Evolutionary conservation across 2,888 invertebrate genomes (phyloP).

Genomic region (Phalangium opilio): DNA sequence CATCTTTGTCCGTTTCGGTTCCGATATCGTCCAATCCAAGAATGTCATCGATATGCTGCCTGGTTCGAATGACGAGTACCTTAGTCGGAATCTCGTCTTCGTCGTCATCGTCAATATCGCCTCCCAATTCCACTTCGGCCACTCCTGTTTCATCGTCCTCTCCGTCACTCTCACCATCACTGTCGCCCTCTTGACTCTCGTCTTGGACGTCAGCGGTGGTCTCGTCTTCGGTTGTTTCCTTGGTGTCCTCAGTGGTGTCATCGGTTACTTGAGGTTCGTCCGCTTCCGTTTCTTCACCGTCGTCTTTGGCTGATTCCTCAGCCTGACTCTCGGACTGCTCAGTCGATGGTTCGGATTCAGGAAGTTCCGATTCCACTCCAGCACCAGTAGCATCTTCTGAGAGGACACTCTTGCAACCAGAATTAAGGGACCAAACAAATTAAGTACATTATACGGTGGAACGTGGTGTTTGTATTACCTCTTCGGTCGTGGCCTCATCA

Average conservation of each 20-base stretch:
- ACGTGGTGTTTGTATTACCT: too few relatives aligned
- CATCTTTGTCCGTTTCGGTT: slow-evolving; percentile 17
- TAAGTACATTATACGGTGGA: too few relatives aligned
- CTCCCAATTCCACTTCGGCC: slow-evolving; percentile 30
- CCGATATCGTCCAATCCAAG: slow-evolving; percentile 54
- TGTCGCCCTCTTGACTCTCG: too few relatives aligned
- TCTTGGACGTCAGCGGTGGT: too few relatives aligned
- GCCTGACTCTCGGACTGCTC: slow-evolving; percentile 8
- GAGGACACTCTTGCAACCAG: too few relatives aligned
- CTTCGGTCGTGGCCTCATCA: too few relatives aligned
- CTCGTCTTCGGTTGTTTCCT: too few relatives aligned
- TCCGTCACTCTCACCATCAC: too few relatives aligned
- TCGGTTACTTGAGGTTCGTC: neutral
- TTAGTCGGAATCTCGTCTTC: neutral
- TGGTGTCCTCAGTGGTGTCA: too few relatives aligned
- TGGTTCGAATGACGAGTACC: slow-evolving; percentile 42
- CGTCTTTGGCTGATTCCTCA: neutral
- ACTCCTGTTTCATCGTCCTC: neutral
- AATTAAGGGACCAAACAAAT: too few relatives aligned
- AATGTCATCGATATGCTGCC: slow-evolving; percentile 39
- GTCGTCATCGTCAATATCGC: neutral
- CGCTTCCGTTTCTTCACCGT: neutral
- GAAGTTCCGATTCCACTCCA: slow-evolving; percentile 4
- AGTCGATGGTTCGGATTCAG: slow-evolving; percentile 7
- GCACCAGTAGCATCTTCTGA: neutral